Conservation (phyloP, 2,113 vertebrate genomes). For the Promerops cafer region DNA sequence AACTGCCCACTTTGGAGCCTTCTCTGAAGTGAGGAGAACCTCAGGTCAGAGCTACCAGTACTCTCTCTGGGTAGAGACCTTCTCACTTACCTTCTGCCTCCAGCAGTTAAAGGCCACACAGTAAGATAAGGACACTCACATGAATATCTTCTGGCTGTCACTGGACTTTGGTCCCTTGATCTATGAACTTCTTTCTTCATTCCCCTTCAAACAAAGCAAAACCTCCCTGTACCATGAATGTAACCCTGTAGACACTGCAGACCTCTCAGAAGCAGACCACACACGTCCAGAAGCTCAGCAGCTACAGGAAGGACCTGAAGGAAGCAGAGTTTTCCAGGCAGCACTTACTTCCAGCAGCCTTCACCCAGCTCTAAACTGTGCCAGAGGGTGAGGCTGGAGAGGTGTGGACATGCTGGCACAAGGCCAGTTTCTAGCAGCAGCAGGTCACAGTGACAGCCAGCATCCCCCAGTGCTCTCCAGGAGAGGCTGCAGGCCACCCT, state of each 20-base stretch:
- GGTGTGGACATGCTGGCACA: not conserved
- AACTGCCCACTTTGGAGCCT: not conserved
- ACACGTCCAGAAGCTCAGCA: not conserved
- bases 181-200: not conserved
- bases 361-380: not conserved
- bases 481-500: not conserved
- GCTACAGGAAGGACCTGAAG: not conserved
- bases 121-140: not conserved
- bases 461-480: not conserved
- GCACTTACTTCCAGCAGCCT: not conserved
- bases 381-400: not conserved
- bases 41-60: not conserved
- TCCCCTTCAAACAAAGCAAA: not conserved
- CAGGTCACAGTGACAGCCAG: not conserved
- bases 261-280: not conserved
- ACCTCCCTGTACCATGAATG: not conserved
- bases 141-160: not conserved
- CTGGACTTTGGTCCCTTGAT: not conserved
- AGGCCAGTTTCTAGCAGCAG: not conserved
- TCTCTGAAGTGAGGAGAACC: not conserved
- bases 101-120: not conserved
- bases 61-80: not conserved
- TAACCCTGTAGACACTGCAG: not conserved
- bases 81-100: not conserved
- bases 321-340: not conserved